phyloP scores from a whole-genome alignment of 2,797 vertebrate species.

The Enteromius viviparus region DNA sequence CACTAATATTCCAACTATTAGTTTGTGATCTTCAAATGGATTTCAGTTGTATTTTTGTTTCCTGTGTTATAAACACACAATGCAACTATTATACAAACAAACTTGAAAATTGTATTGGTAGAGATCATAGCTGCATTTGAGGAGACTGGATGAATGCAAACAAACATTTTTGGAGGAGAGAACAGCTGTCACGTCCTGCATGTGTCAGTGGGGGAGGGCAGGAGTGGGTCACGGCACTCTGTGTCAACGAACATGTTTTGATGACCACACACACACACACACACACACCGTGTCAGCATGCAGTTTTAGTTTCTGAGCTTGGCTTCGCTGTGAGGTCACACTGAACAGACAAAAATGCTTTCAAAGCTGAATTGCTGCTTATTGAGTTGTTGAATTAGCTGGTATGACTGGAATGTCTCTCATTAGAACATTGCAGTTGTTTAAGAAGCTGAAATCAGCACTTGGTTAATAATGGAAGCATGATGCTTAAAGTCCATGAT shows the following conservation, averaged over 20 bases:
- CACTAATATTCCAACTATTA: not conserved
- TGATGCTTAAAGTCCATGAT: not conserved
- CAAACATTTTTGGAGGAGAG: conserved; percentile 29
- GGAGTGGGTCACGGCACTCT: conserved; percentile 1
- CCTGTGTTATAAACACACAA: not conserved
- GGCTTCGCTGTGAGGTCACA: conserved; percentile 21
- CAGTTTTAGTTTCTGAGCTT: conserved; percentile 27
- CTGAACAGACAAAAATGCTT: conserved; percentile 37
- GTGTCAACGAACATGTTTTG: conserved; percentile 38
- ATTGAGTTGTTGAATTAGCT: conserved; percentile 62
- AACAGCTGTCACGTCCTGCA: conserved; percentile 29
- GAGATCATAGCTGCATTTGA: not conserved
- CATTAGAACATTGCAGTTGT: conserved; percentile 40
- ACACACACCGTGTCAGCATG: conserved; percentile 14
- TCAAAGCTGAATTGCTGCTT: conserved; percentile 47
- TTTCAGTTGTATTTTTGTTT: not conserved
- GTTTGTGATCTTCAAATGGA: not conserved
- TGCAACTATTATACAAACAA: not conserved
- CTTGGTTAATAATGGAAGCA: not conserved
- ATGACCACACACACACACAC: conserved; percentile 40
- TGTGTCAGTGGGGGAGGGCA: conserved; percentile 15
- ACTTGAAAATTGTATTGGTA: not conserved
- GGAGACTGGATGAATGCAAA: conserved; percentile 16
- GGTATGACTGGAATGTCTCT: conserved; percentile 68
- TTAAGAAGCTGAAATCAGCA: conserved; percentile 22